Evolutionary conservation across 2,113 vertebrate species (phyloP), one percentile per base, ranked within the genome.

Genomic region (Canis aureus): DNA sequence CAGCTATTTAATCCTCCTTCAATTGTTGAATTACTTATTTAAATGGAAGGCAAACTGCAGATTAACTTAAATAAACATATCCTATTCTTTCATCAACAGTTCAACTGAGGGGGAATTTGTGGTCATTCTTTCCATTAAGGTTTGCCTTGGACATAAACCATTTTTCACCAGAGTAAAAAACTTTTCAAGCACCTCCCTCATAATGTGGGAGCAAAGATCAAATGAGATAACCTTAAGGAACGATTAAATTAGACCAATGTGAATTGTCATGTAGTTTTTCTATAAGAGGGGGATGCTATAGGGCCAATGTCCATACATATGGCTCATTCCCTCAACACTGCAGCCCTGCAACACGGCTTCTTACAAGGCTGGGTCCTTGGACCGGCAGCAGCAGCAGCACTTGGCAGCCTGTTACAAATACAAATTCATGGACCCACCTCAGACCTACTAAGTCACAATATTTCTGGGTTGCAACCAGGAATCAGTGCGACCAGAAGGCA

Each of bases 1-100:
- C 96, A 97, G 57, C 32, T 97, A 92, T 60, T 96, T 97, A 96
- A 97, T 80, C 85, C 89, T 92, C 25, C 43, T 86, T 29, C 64
- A 89, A 78, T 91, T 97, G 57, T 95, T 91, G 95, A 97, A 89
- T 96, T 95, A 89, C 76, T 95, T 97, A 97, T 94, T 97, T 95
- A 95, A 81, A 96, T 60, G 88, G 49, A 1, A 97, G 66, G 49
- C 23, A 95, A 97, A 25, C 82, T 86, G 60, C 57, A 98, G 97
- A 91, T 95, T 82, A 97, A 91, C 51, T 95, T 83, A 93, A 96
- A 94, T 94, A 95, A 96, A 96, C 57, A 92, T 35, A 97, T 66
- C 73, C 67, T n/a, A 8, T 89, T 91, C 95, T 91, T 91, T 97
- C 88, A 97, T 91, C 86, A 94, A 84, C 79, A 97, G 74, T 69